Conservation (phyloP, 2,888 invertebrate species). For the Brenthis daphne region DNA sequence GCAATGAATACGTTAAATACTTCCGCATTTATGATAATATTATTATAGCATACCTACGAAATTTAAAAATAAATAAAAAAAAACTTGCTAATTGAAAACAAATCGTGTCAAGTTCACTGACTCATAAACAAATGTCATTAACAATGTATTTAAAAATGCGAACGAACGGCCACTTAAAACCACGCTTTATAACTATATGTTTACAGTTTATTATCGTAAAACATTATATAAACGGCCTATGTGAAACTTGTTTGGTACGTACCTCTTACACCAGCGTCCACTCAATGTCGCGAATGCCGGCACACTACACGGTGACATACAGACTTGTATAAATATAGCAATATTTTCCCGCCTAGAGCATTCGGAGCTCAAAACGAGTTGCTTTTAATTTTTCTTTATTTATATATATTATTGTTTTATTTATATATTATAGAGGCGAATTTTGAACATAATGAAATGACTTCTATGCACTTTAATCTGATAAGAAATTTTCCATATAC, state of each 20-base stretch:
- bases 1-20: too few species aligned
- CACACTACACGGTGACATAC: slow-evolving; percentile 36
- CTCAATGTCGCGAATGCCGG: slow-evolving; percentile 42
- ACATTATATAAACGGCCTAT: slow-evolving; percentile 3
- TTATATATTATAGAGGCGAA: neutral
- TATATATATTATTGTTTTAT: neutral
- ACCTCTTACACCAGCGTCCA: slow-evolving; percentile 42
- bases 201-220: slow-evolving; percentile 1
- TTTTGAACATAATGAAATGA: neutral
- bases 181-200: neutral
- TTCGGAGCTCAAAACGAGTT: slow-evolving; percentile 38
- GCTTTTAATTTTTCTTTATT: slow-evolving; percentile 19
- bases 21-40: too few species aligned
- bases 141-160: slow-evolving; percentile 4
- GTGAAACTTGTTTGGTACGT: slow-evolving; percentile 6
- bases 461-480: too few species aligned
- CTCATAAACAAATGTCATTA: slow-evolving; percentile 11
- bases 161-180: neutral
- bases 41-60: too few species aligned
- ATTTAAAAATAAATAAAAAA: neutral
- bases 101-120: slow-evolving; percentile 11
- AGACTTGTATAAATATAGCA: slow-evolving; percentile 26
- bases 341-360: slow-evolving; percentile 38
- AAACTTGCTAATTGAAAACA: neutral
- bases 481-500: too few species aligned